Evolutionary conservation across 2,888 invertebrate species (phyloP), one percentile per base, ranked within the genome.

Genomic region (Molorchus minor): DNA sequence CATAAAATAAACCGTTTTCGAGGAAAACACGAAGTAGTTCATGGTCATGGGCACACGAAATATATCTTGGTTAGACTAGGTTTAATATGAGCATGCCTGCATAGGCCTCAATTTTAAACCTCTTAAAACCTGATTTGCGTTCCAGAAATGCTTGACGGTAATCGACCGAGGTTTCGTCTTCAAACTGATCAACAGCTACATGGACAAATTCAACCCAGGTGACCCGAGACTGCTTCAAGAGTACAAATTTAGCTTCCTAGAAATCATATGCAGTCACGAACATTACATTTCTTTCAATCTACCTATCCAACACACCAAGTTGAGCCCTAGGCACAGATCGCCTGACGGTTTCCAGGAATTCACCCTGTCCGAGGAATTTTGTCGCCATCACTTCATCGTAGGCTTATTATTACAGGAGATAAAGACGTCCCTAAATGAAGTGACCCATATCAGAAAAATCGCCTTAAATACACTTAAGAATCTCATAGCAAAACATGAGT

Each of bases 81-180:
- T n/a, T n/a, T n/a, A n/a, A n/a, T n/a, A n/a, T n/a, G n/a, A n/a
- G n/a, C n/a, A n/a, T n/a, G n/a, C n/a, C 2, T 21, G 2, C 12
- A 5, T 5, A n/a, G 15, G 2, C 7, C 7, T 17, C n/a, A n/a
- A n/a, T n/a, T n/a, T n/a, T n/a, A n/a, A n/a, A n/a, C n/a, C n/a
- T n/a, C n/a, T n/a, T n/a, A n/a, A n/a, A n/a, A n/a, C n/a, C n/a
- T n/a, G n/a, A n/a, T n/a, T n/a, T n/a, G n/a, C 12, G 55, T 75
- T 70, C 82, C 84, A 74, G 86, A 96, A 88, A 75, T 94, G 95
- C 72, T 83, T 98, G 62, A 94, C 93, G 2, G 88, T 96, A 73
- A 94, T 96, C 90, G 97, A 98, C 80, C 87, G 98, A 65, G 96
- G 97, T 13, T 93, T 94, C 78, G 92, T 96, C 17, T 96, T 98